Conservation (phyloP, 64 coral and sea anemone species). For the Porites lutea region DNA sequence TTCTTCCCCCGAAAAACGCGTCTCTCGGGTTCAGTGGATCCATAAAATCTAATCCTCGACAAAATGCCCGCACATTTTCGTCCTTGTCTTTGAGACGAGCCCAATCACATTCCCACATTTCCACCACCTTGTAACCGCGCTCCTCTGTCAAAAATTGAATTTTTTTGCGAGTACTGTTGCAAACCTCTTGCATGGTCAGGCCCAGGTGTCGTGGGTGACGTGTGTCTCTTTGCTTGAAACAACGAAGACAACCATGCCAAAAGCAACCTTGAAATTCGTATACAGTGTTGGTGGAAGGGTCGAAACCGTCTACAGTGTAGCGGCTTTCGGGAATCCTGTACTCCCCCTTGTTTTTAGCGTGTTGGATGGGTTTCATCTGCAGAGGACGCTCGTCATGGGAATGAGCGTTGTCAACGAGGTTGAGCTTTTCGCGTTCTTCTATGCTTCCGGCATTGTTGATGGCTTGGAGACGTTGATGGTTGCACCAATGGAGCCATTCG, state of each 20-base stretch:
- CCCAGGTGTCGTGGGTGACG: background rate
- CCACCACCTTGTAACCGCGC: background rate
- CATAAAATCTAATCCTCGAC: background rate
- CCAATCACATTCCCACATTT: slow-evolving; percentile 41
- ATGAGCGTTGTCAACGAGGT: background rate
- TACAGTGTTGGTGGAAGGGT: background rate
- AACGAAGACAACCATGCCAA: slow-evolving; percentile 37
- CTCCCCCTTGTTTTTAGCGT: background rate
- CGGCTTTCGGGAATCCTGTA: background rate
- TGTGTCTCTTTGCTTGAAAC: slow-evolving; percentile 11
- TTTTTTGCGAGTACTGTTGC: background rate
- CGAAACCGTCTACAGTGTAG: background rate
- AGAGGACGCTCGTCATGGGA: background rate
- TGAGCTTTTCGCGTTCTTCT: background rate
- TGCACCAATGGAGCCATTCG: slow-evolving; percentile 25
- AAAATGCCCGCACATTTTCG: background rate
- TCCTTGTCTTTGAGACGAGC: background rate
- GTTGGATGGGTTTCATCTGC: background rate
- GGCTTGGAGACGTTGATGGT: too few relatives aligned
- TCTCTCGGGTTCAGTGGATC: background rate
- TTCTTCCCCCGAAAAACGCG: slow-evolving; percentile 6
- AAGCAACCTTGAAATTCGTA: slow-evolving; percentile 30
- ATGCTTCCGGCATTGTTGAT: too few relatives aligned
- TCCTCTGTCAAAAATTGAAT: background rate
- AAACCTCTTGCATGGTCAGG: background rate